Evolutionary conservation across 2,113 vertebrate genomes (phyloP).

Genomic region (Hirundichthys speculiger): DNA sequence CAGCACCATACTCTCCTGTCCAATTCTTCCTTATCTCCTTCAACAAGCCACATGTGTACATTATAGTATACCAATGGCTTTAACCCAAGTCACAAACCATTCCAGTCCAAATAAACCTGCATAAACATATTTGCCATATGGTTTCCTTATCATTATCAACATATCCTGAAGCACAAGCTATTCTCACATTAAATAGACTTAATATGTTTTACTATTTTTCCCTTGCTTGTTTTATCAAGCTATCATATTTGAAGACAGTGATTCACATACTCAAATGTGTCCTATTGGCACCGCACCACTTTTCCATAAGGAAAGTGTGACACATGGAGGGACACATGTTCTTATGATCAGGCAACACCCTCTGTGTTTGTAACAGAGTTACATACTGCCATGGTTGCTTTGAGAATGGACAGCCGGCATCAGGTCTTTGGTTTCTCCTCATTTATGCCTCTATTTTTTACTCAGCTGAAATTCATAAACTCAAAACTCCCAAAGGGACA

Average conservation of each 20-base stretch:
- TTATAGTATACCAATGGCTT: background rate
- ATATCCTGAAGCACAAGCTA: too few relatives aligned
- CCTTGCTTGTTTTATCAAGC: slow-evolving; percentile 40
- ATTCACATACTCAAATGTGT: slow-evolving; percentile 40
- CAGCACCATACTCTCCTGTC: slow-evolving; percentile 3
- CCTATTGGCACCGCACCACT: slow-evolving; percentile 36
- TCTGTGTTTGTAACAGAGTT: slow-evolving; percentile 26
- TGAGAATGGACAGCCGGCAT: slow-evolving; percentile 44
- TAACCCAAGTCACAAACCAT: background rate
- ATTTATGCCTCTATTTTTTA: slow-evolving; percentile 21
- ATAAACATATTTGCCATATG: too few relatives aligned
- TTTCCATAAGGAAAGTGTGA: slow-evolving; percentile 29
- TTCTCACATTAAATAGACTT: background rate
- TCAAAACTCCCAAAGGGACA: background rate
- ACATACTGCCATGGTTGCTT: slow-evolving; percentile 15
- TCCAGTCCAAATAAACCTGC: background rate
- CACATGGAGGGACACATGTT: slow-evolving; percentile 45
- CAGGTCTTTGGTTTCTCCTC: slow-evolving; percentile 6
- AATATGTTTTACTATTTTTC: background rate
- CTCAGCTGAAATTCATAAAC: slow-evolving; percentile 25
- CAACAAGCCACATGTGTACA: background rate
- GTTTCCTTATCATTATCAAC: too few relatives aligned
- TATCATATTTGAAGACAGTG: slow-evolving; percentile 40
- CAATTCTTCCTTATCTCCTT: background rate
- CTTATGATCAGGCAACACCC: slow-evolving; percentile 32